Evolutionary conservation across 2,888 invertebrate species (phyloP).

Genomic region (Ferrisia virgata): DNA sequence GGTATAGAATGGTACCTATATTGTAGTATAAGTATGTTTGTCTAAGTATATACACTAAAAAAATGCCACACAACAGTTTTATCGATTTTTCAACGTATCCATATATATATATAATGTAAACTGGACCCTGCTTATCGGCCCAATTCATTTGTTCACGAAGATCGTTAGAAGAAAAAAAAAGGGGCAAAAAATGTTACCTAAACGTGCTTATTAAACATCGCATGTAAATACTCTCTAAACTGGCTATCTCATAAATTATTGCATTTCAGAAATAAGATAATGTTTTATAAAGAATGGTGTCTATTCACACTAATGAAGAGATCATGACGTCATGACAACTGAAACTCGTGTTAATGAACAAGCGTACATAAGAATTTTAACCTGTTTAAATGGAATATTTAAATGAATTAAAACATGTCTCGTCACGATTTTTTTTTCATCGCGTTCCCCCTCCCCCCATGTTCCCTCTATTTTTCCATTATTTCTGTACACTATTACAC

Average conservation of each 20-base stretch:
- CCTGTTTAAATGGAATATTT: constrained; percentile 43
- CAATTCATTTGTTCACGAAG: constrained; percentile 42
- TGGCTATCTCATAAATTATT: constrained; percentile 45
- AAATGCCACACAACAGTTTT: constrained; percentile 1
- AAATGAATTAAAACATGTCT: constrained; percentile 44
- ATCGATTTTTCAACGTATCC: neutral
- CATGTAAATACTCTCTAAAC: constrained; percentile 44
- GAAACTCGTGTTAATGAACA: constrained; percentile 46
- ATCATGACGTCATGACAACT: constrained; percentile 46
- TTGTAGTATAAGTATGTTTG: too few species aligned
- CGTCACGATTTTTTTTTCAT: constrained; percentile 39
- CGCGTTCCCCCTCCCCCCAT: neutral
- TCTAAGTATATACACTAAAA: too few species aligned
- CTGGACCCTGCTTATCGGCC: neutral
- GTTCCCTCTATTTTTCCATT: constrained; percentile 4
- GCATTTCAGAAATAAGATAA: constrained; percentile 45
- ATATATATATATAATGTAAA: neutral
- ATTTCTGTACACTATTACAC: neutral
- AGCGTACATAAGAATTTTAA: constrained; percentile 38
- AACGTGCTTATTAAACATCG: constrained; percentile 45
- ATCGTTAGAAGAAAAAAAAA: constrained; percentile 31
- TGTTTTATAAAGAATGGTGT: constrained; percentile 41
- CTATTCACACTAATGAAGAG: constrained; percentile 46
- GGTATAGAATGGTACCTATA: too few species aligned
- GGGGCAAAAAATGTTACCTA: constrained; percentile 39